Conservation (phyloP, 2,888 invertebrate species). For the Candidula unifasciata region DNA sequence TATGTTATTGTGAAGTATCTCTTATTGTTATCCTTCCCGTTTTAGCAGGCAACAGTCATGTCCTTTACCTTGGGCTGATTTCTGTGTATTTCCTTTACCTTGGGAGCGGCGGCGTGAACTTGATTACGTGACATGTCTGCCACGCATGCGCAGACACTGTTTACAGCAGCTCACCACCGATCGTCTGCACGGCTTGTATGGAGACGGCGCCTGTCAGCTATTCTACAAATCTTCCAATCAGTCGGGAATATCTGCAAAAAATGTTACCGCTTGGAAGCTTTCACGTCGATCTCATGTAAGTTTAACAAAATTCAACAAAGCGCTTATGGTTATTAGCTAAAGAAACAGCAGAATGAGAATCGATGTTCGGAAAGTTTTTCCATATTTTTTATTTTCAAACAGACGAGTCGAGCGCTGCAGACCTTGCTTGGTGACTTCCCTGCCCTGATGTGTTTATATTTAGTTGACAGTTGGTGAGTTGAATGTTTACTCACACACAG, state of each 20-base stretch:
- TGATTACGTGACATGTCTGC: not conserved
- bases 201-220: not conserved
- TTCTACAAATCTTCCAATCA: not conserved
- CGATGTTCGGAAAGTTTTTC: too few relatives aligned
- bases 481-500: not conserved
- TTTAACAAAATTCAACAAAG: not conserved
- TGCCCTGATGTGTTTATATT: too few relatives aligned
- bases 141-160: not conserved
- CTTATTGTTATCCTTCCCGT: too few relatives aligned
- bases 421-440: too few relatives aligned
- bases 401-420: too few relatives aligned
- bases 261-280: constrained; percentile 17
- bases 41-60: not conserved
- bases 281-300: constrained; percentile 26
- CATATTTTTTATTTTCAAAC: too few relatives aligned
- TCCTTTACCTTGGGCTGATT: not conserved
- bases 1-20: too few relatives aligned
- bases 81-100: too few relatives aligned
- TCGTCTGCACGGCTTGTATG: not conserved
- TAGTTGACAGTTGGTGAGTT: too few relatives aligned
- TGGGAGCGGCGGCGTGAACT: not conserved
- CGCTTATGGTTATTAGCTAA: too few relatives aligned
- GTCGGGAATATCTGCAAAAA: not conserved
- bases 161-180: not conserved
- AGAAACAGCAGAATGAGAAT: too few relatives aligned